A percentile compares a stretch with the other conserved stretches of the same genome.
Conservation (phyloP, 2,888 invertebrate genomes). For the Artemia sinica region DNA sequence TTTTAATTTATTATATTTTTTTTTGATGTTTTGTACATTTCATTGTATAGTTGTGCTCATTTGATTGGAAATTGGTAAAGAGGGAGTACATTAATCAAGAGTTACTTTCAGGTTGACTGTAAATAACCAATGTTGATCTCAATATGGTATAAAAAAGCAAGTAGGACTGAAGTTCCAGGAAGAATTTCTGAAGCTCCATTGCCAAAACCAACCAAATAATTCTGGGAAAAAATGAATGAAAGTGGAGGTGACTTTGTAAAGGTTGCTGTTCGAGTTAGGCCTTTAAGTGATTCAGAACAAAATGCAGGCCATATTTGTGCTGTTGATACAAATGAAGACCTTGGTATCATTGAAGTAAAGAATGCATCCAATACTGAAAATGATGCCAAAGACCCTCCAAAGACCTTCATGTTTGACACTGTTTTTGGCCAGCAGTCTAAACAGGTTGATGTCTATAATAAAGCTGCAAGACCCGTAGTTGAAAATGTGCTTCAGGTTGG, state of each 20-base stretch:
- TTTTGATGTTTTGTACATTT: too few species aligned
- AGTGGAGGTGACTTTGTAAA: slow-evolving; percentile 63
- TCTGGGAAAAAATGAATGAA: background rate
- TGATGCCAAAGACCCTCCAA: slow-evolving; percentile 44
- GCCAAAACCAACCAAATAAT: too few species aligned
- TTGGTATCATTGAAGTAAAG: slow-evolving; percentile 56
- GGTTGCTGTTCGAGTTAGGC: slow-evolving; percentile 85
- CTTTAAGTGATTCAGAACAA: slow-evolving; percentile 69
- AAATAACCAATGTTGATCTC: too few species aligned
- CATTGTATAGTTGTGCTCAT: too few species aligned
- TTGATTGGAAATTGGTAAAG: too few species aligned
- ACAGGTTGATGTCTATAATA: slow-evolving; percentile 85
- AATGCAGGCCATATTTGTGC: slow-evolving; percentile 51
- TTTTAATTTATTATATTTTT: too few species aligned
- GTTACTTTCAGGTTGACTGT: too few species aligned
- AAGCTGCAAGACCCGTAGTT: slow-evolving; percentile 88
- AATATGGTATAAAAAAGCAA: too few species aligned
- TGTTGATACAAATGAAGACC: slow-evolving; percentile 55
- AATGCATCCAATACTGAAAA: slow-evolving; percentile 45
- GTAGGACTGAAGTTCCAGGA: too few species aligned
- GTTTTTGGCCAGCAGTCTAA: slow-evolving; percentile 72
- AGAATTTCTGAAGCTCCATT: too few species aligned
- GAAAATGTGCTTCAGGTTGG: slow-evolving; percentile 60
- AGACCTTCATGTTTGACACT: slow-evolving; percentile 74
- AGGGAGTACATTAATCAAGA: too few species aligned